These are phyloP conservation scores for Euphydryas editha DNA, from an alignment of 2,888 invertebrate genomes.

Conservation along the genomic window DNA sequence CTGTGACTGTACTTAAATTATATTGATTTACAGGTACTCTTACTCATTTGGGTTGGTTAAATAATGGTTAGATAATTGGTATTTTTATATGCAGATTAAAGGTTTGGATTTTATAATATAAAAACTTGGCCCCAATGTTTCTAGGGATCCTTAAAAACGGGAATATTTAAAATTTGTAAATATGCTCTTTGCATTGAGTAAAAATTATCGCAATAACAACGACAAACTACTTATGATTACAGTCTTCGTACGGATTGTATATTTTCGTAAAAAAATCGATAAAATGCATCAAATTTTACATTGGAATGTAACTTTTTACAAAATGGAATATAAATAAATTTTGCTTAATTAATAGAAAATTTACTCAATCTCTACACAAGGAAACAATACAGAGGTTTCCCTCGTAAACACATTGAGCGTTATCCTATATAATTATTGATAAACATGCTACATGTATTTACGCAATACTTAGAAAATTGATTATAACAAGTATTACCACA, in stretches of 20 bases:
- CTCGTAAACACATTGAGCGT: slow-evolving; percentile 80
- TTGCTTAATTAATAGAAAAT: slow-evolving; percentile 58
- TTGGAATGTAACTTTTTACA: slow-evolving; percentile 68
- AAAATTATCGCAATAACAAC: slow-evolving; percentile 61
- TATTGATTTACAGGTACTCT: slow-evolving; percentile 69
- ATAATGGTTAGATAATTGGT: slow-evolving; percentile 26
- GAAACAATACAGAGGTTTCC: slow-evolving; percentile 67
- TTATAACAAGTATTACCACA: slow-evolving; percentile 71
- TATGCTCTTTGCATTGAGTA: slow-evolving; percentile 55
- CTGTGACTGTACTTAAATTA: slow-evolving; percentile 22
- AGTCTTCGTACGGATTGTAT: slow-evolving; percentile 76
- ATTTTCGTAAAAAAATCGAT: slow-evolving; percentile 59
- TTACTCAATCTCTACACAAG: slow-evolving; percentile 60
- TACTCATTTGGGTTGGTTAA: slow-evolving; percentile 15
- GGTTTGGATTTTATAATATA: slow-evolving; percentile 54
- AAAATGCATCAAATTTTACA: slow-evolving; percentile 53
- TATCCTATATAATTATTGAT: slow-evolving; percentile 73
- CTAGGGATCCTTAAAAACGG: slow-evolving; percentile 75
- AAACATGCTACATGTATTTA: slow-evolving; percentile 73
- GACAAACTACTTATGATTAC: slow-evolving; percentile 69
- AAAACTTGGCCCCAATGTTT: slow-evolving; percentile 78
- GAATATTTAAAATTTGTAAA: slow-evolving; percentile 71
- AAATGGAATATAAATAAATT: slow-evolving; percentile 59
- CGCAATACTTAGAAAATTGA: slow-evolving; percentile 60
- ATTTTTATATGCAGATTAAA: slow-evolving; percentile 30